These are phyloP conservation scores for Xanthorhoe designata DNA, from an alignment of 2,888 invertebrate species.

Conservation along the genomic window DNA sequence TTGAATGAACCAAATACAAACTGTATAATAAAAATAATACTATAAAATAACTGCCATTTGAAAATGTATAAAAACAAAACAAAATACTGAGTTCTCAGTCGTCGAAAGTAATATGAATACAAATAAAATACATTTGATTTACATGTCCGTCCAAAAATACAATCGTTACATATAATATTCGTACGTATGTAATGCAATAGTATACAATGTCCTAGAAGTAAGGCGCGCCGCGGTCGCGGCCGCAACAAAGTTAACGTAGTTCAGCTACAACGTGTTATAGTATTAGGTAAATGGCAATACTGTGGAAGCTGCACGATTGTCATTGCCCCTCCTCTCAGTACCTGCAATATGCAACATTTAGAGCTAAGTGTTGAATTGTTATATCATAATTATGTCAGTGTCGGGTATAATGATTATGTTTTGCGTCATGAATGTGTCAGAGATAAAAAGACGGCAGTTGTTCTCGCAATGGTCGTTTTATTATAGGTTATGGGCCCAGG, in stretches of 20 bases:
- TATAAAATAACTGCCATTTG: constrained; percentile 60
- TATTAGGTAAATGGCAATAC: constrained; percentile 78
- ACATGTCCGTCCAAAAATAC: constrained; percentile 76
- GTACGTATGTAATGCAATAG: constrained; percentile 64
- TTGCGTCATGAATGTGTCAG: too few species aligned
- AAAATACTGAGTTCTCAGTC: constrained; percentile 76
- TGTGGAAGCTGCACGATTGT: constrained; percentile 78
- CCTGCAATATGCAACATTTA: constrained; percentile 57
- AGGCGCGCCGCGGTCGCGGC: constrained; percentile 50
- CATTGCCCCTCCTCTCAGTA: constrained; percentile 45
- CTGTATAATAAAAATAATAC: constrained; percentile 63
- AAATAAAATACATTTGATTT: constrained; percentile 68
- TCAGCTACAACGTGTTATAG: constrained; percentile 58
- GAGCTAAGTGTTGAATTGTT: too few species aligned
- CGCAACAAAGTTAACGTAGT: constrained; percentile 34
- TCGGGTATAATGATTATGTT: too few species aligned
- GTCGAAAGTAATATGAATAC: constrained; percentile 63
- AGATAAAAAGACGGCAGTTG: too few species aligned
- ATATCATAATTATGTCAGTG: too few species aligned
- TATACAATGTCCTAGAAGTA: constrained; percentile 79
- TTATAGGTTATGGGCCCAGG: too few species aligned
- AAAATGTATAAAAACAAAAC: constrained; percentile 47
- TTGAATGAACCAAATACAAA: constrained; percentile 53
- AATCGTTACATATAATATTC: constrained; percentile 65
- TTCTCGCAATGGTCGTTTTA: too few species aligned